Conservation (phyloP, 2,113 vertebrate genomes). For the Istiophorus platypterus region DNA sequence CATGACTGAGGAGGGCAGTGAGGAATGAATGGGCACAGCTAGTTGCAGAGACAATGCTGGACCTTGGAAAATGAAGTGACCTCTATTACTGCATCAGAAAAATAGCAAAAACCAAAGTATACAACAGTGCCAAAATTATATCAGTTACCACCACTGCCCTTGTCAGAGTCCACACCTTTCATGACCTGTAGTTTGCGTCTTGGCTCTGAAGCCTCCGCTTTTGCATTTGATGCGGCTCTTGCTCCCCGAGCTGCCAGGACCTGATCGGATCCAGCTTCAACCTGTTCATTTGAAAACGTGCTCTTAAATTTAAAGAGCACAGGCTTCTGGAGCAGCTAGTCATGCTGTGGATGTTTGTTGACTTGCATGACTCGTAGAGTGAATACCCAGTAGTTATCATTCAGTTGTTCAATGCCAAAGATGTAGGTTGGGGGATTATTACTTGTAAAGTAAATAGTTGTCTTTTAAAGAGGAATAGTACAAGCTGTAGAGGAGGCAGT, state of each 20-base stretch:
- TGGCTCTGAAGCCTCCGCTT: not conserved
- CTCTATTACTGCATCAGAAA: constrained; percentile 13
- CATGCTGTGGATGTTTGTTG: not conserved
- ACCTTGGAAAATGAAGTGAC: constrained; percentile 10
- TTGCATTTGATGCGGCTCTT: not conserved
- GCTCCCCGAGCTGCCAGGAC: not conserved
- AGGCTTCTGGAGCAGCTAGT: not conserved
- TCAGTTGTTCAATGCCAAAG: not conserved
- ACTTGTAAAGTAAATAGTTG: not conserved
- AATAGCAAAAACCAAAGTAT: not conserved
- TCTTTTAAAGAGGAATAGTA: not conserved
- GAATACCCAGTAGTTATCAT: not conserved
- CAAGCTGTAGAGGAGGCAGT: not conserved
- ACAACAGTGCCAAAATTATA: constrained; percentile 6
- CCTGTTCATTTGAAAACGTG: not conserved
- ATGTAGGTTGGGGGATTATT: not conserved
- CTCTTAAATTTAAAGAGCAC: not conserved
- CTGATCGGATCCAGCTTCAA: not conserved
- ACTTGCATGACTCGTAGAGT: no score
- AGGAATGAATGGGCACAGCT: not conserved
- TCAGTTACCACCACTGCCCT: not conserved
- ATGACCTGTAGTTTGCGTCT: not conserved
- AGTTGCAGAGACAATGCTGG: not conserved
- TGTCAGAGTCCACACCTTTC: not conserved
- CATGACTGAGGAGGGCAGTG: not conserved